Evolutionary conservation across 1,140 invertebrate genomes (phyloP).

Genomic region (Protaetia brevitarsis): DNA sequence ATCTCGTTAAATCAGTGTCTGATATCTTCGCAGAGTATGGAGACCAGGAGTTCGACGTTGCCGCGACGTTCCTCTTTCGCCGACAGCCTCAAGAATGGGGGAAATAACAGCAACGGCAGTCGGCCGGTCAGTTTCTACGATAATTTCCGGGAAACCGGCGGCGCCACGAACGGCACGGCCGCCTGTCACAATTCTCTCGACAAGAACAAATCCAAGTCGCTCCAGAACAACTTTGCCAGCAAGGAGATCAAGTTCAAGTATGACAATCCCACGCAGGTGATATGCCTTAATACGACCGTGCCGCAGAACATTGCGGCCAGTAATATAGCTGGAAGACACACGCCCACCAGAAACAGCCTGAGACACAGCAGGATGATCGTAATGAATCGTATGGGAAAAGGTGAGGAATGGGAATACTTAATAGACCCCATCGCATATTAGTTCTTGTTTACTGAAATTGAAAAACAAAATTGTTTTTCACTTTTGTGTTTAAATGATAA

Average conservation of each 20-base stretch:
- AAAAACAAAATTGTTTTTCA: too few species aligned
- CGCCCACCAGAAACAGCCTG: conserved; percentile 67
- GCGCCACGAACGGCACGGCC: neutral
- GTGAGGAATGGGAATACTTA: conserved; percentile 26
- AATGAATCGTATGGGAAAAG: conserved; percentile 49
- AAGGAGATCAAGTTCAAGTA: conserved; percentile 8
- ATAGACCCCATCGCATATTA: too few species aligned
- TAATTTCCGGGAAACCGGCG: conserved; percentile 29
- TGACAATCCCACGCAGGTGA: conserved; percentile 37
- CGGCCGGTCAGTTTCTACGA: conserved; percentile 32
- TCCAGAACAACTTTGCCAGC: neutral
- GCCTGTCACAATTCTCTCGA: neutral
- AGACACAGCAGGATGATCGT: conserved; percentile 70
- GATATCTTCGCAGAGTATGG: conserved; percentile 14
- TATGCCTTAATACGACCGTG: conserved; percentile 61
- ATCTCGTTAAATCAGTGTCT: too few species aligned
- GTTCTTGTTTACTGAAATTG: too few species aligned
- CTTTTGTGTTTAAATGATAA: too few species aligned
- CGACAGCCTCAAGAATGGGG: neutral
- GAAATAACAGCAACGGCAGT: conserved; percentile 14
- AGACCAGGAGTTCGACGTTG: conserved; percentile 12
- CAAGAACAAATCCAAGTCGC: neutral
- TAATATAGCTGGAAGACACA: conserved; percentile 62
- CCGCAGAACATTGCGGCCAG: conserved; percentile 64
- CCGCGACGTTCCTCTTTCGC: conserved; percentile 1